These are phyloP conservation scores for Agonopterix arenella DNA, from an alignment of 2,888 invertebrate species.

Conservation along the genomic window DNA sequence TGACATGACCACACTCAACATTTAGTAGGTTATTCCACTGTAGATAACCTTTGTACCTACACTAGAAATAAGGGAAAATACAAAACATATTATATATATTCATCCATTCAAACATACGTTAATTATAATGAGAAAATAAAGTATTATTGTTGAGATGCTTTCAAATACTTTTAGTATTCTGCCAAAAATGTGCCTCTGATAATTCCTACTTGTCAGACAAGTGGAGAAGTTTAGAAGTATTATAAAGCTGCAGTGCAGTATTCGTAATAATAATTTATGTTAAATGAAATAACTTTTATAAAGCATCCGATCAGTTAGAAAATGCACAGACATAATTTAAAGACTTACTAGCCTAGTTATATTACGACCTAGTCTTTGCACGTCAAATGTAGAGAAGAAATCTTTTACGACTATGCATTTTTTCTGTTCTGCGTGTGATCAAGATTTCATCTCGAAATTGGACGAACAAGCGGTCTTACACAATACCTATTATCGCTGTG, in stretches of 20 bases:
- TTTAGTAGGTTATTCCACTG: conserved; percentile 27
- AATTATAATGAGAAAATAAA: conserved; percentile 31
- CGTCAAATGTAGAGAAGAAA: conserved; percentile 43
- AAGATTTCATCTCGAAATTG: conserved; percentile 45
- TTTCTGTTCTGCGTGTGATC: conserved; percentile 3
- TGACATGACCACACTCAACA: conserved; percentile 61
- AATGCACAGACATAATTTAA: conserved; percentile 50
- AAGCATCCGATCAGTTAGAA: conserved; percentile 55
- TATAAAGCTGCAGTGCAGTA: not conserved
- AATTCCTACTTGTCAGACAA: conserved; percentile 2
- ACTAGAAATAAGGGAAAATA: conserved; percentile 40
- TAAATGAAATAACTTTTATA: conserved; percentile 25
- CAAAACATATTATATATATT: conserved; percentile 37
- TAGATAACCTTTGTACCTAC: conserved; percentile 35
- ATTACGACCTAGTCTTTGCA: conserved; percentile 39
- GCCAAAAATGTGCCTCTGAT: not conserved
- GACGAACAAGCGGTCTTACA: conserved; percentile 45
- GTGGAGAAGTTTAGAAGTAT: not conserved
- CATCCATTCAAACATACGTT: conserved; percentile 57
- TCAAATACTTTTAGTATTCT: conserved; percentile 7
- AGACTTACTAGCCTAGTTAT: conserved; percentile 52
- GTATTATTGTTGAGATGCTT: conserved; percentile 1
- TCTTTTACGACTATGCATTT: conserved; percentile 20
- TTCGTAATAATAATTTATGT: conserved; percentile 9
- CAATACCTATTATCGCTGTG: conserved; percentile 73